Conservation (phyloP, 2,797 vertebrate species). For the Tangara arthus region DNA sequence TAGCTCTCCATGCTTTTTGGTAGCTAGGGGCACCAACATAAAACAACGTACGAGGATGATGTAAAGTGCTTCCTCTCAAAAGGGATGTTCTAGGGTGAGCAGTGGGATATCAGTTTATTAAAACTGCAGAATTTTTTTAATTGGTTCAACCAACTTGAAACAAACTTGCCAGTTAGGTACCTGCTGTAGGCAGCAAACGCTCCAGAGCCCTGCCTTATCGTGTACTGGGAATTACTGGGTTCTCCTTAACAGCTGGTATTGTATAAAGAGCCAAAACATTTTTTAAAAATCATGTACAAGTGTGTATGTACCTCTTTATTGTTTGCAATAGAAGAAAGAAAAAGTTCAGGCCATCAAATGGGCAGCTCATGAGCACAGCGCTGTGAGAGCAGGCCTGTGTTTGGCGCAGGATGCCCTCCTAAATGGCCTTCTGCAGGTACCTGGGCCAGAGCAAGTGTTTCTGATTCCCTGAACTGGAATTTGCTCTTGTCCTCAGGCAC, state of each 20-base stretch:
- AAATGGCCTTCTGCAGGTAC: not conserved
- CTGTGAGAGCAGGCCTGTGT: not conserved
- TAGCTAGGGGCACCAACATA: not conserved
- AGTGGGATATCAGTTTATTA: not conserved
- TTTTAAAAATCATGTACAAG: not conserved
- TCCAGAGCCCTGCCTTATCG: accelerated
- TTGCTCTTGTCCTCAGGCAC: not conserved
- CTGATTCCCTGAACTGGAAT: not conserved
- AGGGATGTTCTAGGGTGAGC: not conserved
- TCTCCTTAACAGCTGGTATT: not conserved
- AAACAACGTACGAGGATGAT: not conserved
- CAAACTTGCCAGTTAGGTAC: not conserved
- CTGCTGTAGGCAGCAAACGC: not conserved
- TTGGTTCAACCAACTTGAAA: not conserved
- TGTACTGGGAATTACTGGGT: not conserved
- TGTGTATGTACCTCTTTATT: not conserved
- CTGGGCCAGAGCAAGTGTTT: not conserved
- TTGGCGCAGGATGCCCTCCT: not conserved
- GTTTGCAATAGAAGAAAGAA: not conserved
- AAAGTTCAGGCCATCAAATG: accelerated
- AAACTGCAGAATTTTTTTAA: not conserved
- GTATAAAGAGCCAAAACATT: not conserved
- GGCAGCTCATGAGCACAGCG: not conserved
- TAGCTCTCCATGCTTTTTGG: not conserved
- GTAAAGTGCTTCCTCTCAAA: not conserved